phyloP scores from a whole-genome alignment of 2,797 vertebrate genomes.

The Poecilia picta region DNA sequence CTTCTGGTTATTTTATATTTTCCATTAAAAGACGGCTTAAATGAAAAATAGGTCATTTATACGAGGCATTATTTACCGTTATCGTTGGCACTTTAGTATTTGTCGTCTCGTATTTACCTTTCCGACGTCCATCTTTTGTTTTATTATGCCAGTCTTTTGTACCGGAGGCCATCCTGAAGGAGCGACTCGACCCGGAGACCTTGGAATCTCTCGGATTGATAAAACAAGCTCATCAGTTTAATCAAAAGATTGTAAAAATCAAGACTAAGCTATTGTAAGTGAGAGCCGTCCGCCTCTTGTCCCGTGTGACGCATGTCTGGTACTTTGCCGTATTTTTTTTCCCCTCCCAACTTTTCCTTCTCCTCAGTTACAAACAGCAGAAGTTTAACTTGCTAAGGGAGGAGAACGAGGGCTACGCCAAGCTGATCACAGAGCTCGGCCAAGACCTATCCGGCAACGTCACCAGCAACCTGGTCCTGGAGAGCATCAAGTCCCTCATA shows the following conservation, averaged over 20 bases:
- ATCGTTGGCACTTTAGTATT: background rate
- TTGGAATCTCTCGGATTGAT: slow-evolving; percentile 96
- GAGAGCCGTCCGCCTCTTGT: background rate
- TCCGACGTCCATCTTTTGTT: background rate
- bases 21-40: background rate
- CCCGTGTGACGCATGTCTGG: background rate
- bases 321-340: background rate
- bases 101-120: background rate
- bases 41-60: background rate
- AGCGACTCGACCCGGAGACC: slow-evolving; percentile 96
- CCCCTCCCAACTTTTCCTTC: slow-evolving; percentile 10
- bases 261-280: slow-evolving; percentile 99
- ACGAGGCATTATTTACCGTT: background rate
- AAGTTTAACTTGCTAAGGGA: slow-evolving; percentile 98
- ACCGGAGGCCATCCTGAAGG: slow-evolving; percentile 94
- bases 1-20: background rate
- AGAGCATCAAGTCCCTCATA: slow-evolving; percentile 99
- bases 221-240: slow-evolving; percentile 98
- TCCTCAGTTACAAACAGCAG: slow-evolving; percentile 96
- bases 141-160: slow-evolving; percentile 85
- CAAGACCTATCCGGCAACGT: slow-evolving; percentile 95
- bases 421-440: slow-evolving; percentile 96
- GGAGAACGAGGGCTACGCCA: slow-evolving; percentile 98
- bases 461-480: slow-evolving; percentile 94
- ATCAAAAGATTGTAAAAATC: slow-evolving; percentile 99